Conservation (phyloP, 2,888 invertebrate genomes). For the Sinohyriopsis cumingii region DNA sequence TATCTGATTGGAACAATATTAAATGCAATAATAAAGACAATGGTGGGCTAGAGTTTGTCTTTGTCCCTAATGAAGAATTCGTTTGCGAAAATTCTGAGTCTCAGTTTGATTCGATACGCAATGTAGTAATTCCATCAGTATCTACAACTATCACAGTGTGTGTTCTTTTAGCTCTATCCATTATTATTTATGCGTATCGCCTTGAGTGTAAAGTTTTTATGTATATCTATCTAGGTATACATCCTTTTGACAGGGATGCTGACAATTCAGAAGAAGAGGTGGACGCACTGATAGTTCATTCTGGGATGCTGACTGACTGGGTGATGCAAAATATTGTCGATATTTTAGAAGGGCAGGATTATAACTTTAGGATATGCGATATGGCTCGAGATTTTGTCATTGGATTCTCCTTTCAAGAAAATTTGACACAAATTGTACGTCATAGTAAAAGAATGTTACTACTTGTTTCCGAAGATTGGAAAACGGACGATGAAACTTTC, state of each 20-base stretch:
- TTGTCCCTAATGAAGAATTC: constrained; percentile 32
- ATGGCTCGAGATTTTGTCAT: constrained; percentile 42
- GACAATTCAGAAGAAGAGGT: constrained; percentile 23
- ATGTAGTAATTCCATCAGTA: constrained; percentile 30
- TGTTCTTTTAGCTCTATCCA: constrained; percentile 12
- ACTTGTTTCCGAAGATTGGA: constrained; percentile 32
- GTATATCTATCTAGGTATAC: constrained; percentile 35
- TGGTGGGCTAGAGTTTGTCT: constrained; percentile 16
- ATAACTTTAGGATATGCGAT: constrained; percentile 31
- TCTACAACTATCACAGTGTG: constrained; percentile 17
- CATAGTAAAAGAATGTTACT: constrained; percentile 44
- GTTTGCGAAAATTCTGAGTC: constrained; percentile 21
- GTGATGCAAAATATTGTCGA: constrained; percentile 22
- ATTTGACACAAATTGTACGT: constrained; percentile 38
- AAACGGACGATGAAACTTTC: constrained; percentile 25
- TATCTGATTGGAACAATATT: constrained; percentile 24
- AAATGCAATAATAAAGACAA: constrained; percentile 28
- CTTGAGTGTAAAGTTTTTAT: constrained; percentile 34
- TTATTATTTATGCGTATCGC: constrained; percentile 15
- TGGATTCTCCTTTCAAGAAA: constrained; percentile 45
- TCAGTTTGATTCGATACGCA: constrained; percentile 26
- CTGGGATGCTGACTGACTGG: constrained; percentile 21
- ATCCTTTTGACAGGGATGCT: constrained; percentile 32
- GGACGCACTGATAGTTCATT: constrained; percentile 25
- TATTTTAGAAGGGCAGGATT: constrained; percentile 11